Percentiles rank a stretch among this genome's conserved stretches.
phyloP scores from a whole-genome alignment of 37 sponge, comb jelly and placozoan species.

The Theonella swinhoei region DNA sequence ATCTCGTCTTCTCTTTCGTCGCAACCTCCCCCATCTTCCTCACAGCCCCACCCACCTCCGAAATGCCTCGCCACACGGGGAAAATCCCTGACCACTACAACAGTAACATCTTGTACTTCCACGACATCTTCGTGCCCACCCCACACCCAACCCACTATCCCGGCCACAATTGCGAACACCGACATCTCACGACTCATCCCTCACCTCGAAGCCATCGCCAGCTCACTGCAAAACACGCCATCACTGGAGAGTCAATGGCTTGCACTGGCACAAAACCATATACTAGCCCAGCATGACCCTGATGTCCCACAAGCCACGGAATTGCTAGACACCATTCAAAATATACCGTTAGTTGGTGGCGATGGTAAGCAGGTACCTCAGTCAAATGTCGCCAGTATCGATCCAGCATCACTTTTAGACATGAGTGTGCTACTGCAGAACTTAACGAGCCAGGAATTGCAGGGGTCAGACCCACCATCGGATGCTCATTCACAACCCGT shows the following conservation, averaged over 20 bases:
- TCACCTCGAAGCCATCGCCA: conserved; percentile 30
- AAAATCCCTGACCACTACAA: not conserved
- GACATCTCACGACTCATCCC: conserved; percentile 28
- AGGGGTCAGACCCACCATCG: too few relatives aligned
- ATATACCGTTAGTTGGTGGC: not conserved
- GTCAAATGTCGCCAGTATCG: not conserved
- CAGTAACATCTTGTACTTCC: not conserved
- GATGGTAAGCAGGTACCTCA: not conserved
- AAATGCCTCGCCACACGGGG: not conserved
- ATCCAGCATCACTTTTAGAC: too few relatives aligned
- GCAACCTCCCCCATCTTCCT: not conserved
- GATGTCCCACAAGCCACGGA: not conserved
- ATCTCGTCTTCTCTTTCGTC: not conserved
- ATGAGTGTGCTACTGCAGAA: not conserved
- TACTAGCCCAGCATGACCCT: not conserved
- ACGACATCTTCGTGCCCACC: not conserved
- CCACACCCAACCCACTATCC: not conserved
- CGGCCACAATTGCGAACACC: not conserved
- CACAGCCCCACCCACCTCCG: not conserved
- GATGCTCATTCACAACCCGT: not conserved
- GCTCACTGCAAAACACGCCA: conserved; percentile 33
- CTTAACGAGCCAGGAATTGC: not conserved
- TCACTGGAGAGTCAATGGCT: conserved; percentile 31
- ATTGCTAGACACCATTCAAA: not conserved
- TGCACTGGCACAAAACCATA: conserved; percentile 24